Conservation (phyloP, 2,797 vertebrate genomes). For the Anomalospiza imberbis region DNA sequence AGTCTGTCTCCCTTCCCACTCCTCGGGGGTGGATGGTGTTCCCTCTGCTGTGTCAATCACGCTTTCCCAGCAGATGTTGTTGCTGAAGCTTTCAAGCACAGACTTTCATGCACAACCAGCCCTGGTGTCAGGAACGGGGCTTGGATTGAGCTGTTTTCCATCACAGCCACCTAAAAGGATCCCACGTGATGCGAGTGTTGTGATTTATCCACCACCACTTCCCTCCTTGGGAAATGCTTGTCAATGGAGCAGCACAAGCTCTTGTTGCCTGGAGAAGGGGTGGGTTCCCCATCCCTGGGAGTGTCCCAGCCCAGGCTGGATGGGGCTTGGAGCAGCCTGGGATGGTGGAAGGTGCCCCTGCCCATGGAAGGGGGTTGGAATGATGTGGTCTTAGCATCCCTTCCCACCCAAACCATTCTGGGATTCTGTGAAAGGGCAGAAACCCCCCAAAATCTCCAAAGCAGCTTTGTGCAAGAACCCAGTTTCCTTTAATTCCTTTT, state of each 20-base stretch:
- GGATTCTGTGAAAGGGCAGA: neutral
- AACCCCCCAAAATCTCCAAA: neutral
- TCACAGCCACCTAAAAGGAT: neutral
- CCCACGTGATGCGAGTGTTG: neutral
- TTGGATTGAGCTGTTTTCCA: neutral
- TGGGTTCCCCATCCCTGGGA: neutral
- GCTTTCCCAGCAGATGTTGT: slow-evolving; percentile 19
- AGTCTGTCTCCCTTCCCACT: slow-evolving; percentile 37
- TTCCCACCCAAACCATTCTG: neutral
- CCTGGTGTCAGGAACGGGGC: neutral
- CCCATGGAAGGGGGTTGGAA: neutral
- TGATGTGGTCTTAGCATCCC: no score
- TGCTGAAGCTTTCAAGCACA: neutral
- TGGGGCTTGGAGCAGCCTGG: neutral
- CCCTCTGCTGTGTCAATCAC: slow-evolving; percentile 13
- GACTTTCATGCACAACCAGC: neutral
- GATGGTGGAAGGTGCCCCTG: neutral
- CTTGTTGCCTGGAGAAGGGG: neutral
- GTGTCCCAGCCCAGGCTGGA: neutral
- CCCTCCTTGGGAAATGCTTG: neutral
- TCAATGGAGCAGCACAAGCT: neutral
- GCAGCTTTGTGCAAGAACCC: neutral
- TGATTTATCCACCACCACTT: neutral
- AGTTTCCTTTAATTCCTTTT: neutral
- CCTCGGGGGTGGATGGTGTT: neutral